phyloP scores from a whole-genome alignment of 1,140 invertebrate species.

The Neuroterus valhalla region DNA sequence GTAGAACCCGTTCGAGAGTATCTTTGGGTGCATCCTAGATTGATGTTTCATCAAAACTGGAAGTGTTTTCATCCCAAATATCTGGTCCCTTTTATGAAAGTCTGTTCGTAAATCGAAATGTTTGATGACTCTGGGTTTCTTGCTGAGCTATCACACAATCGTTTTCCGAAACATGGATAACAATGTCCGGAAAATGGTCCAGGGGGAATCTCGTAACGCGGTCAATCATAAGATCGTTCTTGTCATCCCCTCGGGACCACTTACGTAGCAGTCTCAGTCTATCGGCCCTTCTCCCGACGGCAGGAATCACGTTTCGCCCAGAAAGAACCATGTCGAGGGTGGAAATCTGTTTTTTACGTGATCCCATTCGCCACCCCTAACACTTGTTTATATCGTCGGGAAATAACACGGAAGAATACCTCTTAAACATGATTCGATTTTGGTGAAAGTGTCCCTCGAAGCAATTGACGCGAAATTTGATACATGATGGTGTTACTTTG shows the following conservation, averaged over 20 bases:
- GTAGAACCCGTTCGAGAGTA: too few species aligned
- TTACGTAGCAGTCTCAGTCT: slow-evolving; percentile 57
- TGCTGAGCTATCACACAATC: slow-evolving; percentile 4
- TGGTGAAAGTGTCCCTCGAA: background rate
- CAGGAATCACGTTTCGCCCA: slow-evolving; percentile 60
- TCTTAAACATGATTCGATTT: slow-evolving; percentile 18
- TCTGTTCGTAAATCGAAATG: background rate
- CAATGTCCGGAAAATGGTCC: slow-evolving; percentile 67
- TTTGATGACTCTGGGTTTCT: background rate
- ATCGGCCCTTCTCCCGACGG: slow-evolving; percentile 58
- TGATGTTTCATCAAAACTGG: too few species aligned
- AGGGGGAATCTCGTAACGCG: slow-evolving; percentile 69
- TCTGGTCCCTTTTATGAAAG: too few species aligned
- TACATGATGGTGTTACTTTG: background rate
- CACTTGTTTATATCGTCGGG: slow-evolving; percentile 55
- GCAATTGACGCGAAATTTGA: background rate
- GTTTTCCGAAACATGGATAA: slow-evolving; percentile 48
- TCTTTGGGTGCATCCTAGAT: too few species aligned
- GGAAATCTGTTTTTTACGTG: slow-evolving; percentile 71
- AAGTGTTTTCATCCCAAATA: too few species aligned
- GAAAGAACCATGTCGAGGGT: slow-evolving; percentile 58
- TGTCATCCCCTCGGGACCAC: slow-evolving; percentile 67
- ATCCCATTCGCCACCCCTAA: slow-evolving; percentile 63
- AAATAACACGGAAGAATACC: slow-evolving; percentile 19
- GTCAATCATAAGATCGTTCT: slow-evolving; percentile 75